Base-by-base conservation (phyloP, 2,888 invertebrate genomes). In the Limnephilus lunatus region DNA sequence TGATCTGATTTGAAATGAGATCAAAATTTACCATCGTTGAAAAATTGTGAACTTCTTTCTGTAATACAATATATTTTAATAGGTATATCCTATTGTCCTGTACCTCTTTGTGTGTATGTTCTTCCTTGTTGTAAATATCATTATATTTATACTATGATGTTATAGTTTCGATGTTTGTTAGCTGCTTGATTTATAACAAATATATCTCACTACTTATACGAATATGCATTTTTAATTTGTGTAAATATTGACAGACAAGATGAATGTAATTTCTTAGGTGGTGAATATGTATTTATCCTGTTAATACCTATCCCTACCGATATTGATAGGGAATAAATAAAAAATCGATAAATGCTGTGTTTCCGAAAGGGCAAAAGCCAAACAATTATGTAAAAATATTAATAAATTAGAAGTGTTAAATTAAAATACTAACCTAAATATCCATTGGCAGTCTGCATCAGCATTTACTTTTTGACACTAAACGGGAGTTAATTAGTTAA, bases 151-250 rank as follows among this genome's bases (percentile, higher is more conserved):
- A 53, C 9, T 32, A 53, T 87, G 81, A 81, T 91, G 88, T 88
- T 88, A 91, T 91, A 89, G 31, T 39, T 89, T 91, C 35, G 32
- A 35, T 91, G 89, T 89, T 91, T 91, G 88, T 88, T 91, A 91
- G 53, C 80, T 31, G 91, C 91, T 91, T 85, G 39, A 86, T 91
- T 91, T 81, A 87, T 87, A 91, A 32, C 80, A 91, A 91, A 91
- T 68, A 85, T 85, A 91, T 89, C 25, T 89, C 44, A 80, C 35
- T 89, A 31, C 68, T 68, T 68, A 68, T 68, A 68, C 68, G 9
- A 68, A 9, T 19, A 53, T 68, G 68, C 68, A 19, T 7, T 2
- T 53, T 2, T 4, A 25, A 25, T 5, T n/a, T 68, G 5, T 3
- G 5, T 25, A 68, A 9, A 68, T 9, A 25, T 25, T n/a, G 53